A percentile compares a stretch with the other conserved stretches of the same genome.
phyloP scores from a whole-genome alignment of 1,140 invertebrate genomes.

The Chrysomallon squamiferum region DNA sequence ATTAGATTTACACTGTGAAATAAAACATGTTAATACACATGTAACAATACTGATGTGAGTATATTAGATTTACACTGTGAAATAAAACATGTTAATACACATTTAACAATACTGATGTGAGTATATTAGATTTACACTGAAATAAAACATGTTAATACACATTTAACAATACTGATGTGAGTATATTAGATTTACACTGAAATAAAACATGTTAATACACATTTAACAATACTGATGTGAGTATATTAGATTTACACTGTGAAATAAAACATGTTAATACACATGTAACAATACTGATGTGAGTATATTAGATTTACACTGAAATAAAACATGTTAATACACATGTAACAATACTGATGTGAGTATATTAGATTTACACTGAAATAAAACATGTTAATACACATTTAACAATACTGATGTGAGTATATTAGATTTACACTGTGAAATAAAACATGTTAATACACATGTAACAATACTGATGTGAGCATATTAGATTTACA shows the following conservation, averaged over 20 bases:
- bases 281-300: slow-evolving; percentile 27
- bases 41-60: no score
- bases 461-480: slow-evolving; percentile 23
- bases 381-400: no score
- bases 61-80: slow-evolving; percentile 6
- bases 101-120: slow-evolving; percentile 22
- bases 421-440: no score
- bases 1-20: no score
- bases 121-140: slow-evolving; percentile 1
- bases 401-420: slow-evolving; percentile 26
- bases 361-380: no score
- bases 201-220: no score
- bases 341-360: slow-evolving; percentile 27
- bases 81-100: slow-evolving; percentile 12
- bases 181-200: no score
- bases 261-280: slow-evolving; percentile 8
- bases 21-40: no score
- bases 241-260: not conserved
- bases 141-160: slow-evolving; percentile 13
- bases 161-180: slow-evolving; percentile 23
- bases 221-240: no score
- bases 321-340: slow-evolving; percentile 4
- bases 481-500: slow-evolving; percentile 17
- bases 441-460: no score
- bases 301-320: slow-evolving; percentile 4